These are phyloP conservation scores for Ammodytes marinus DNA, from an alignment of 2,113 vertebrate species.

Conservation along the genomic window DNA sequence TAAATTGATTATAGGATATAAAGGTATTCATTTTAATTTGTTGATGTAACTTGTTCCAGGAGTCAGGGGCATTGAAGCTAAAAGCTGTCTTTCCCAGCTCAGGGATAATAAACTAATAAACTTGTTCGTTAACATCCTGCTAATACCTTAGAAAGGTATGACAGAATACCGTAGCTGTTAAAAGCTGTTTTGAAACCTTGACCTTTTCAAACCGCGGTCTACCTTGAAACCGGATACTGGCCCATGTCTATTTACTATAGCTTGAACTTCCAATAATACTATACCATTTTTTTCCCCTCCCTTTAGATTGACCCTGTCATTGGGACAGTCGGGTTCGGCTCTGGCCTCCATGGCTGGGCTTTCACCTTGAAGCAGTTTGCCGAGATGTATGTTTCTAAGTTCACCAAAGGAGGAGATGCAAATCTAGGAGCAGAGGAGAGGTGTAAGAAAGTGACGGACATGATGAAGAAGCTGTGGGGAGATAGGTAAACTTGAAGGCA, in stretches of 20 bases:
- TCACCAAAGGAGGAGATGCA: slow-evolving; percentile 91
- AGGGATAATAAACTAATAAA: no score
- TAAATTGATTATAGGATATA: no score
- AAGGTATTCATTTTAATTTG: no score
- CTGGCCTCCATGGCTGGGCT: slow-evolving; percentile 97
- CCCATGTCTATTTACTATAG: neutral
- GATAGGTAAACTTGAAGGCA: slow-evolving; percentile 85
- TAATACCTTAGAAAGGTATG: no score
- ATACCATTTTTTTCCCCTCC: neutral
- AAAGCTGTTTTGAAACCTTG: no score
- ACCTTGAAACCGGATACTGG: no score
- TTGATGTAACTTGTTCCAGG: no score
- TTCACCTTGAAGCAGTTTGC: slow-evolving; percentile 99
- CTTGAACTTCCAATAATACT: neutral
- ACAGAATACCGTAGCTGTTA: no score
- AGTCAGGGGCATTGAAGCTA: no score
- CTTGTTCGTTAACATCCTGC: no score
- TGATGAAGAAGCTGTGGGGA: slow-evolving; percentile 99
- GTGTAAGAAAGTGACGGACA: slow-evolving; percentile 97
- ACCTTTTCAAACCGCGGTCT: no score
- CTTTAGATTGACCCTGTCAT: slow-evolving; percentile 92
- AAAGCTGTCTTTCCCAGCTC: no score
- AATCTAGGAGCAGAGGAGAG: slow-evolving; percentile 86
- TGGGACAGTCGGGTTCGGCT: slow-evolving; percentile 95
- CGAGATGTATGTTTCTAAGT: slow-evolving; percentile 97